phyloP scores from a whole-genome alignment of 2,888 invertebrate species.

The Cheilosia urbana region DNA sequence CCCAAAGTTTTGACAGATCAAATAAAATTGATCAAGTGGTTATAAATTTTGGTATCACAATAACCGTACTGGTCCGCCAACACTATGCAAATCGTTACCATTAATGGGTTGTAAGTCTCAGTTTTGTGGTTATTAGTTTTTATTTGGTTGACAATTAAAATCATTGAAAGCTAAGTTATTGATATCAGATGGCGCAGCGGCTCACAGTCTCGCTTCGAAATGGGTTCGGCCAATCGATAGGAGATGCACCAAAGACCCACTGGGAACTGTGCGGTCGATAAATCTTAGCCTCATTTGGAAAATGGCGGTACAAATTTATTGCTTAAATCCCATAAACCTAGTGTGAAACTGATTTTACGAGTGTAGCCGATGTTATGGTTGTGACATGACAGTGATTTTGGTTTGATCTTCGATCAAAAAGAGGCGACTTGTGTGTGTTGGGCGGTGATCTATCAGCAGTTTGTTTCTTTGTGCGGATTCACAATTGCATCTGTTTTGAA shows the following conservation, averaged over 20 bases:
- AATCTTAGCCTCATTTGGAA: slow-evolving; percentile 6
- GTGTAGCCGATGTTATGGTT: slow-evolving; percentile 3
- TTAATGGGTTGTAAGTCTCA: slow-evolving; percentile 41
- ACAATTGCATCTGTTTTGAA: too few relatives aligned
- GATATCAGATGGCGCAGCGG: neutral
- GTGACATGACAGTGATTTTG: too few relatives aligned
- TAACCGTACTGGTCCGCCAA: slow-evolving; percentile 2
- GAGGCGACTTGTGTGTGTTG: too few relatives aligned
- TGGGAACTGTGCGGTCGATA: neutral
- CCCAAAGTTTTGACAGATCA: neutral
- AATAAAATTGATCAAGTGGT: neutral
- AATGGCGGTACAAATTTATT: slow-evolving; percentile 9
- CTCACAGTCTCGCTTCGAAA: neutral
- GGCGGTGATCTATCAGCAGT: too few relatives aligned
- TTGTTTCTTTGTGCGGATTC: too few relatives aligned
- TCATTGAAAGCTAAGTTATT: slow-evolving; percentile 1
- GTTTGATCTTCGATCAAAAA: too few relatives aligned
- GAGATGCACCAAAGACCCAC: neutral
- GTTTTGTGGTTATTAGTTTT: slow-evolving; percentile 26
- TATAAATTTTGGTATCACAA: slow-evolving; percentile 11
- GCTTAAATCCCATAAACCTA: neutral
- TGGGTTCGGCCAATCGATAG: neutral
- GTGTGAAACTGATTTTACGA: slow-evolving; percentile 6
- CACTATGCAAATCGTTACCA: slow-evolving; percentile 10
- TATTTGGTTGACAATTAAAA: slow-evolving; percentile 20